Evolutionary conservation across 2,113 vertebrate species (phyloP).

Genomic region (Ellobius talpinus): DNA sequence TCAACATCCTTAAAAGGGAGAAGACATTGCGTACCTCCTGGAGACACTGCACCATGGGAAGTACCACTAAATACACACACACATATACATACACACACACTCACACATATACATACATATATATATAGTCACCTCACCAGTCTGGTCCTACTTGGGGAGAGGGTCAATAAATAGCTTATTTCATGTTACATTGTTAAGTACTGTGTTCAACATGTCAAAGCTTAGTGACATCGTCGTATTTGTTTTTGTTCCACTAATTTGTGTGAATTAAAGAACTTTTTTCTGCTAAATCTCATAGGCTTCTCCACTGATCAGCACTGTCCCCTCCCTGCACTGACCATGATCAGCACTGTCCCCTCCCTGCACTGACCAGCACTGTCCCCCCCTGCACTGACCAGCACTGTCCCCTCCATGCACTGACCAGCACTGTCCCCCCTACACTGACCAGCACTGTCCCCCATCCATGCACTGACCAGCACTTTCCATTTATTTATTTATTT

Average conservation of each 20-base stretch:
- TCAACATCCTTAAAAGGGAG: background rate
- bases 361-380: background rate
- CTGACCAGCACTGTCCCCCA: no score
- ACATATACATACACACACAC: no score
- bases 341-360: no score
- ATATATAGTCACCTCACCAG: background rate
- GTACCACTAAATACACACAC: no score
- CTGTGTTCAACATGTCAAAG: background rate
- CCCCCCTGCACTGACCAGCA: no score
- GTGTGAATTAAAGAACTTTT: background rate
- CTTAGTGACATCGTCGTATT: background rate
- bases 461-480: no score
- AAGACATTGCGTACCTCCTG: background rate
- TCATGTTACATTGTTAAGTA: slow-evolving; percentile 5
- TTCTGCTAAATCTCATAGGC: background rate
- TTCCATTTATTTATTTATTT: no score
- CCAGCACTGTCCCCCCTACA: no score
- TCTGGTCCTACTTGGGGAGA: background rate
- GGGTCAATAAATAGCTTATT: background rate
- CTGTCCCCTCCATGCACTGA: no score
- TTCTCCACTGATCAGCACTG: background rate
- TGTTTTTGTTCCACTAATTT: slow-evolving; percentile 31
- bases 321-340: no score
- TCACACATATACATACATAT: no score
- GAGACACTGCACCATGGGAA: background rate